These are phyloP conservation scores for Troglohyphantes excavatus DNA, from an alignment of 2,888 invertebrate species.

Conservation along the genomic window DNA sequence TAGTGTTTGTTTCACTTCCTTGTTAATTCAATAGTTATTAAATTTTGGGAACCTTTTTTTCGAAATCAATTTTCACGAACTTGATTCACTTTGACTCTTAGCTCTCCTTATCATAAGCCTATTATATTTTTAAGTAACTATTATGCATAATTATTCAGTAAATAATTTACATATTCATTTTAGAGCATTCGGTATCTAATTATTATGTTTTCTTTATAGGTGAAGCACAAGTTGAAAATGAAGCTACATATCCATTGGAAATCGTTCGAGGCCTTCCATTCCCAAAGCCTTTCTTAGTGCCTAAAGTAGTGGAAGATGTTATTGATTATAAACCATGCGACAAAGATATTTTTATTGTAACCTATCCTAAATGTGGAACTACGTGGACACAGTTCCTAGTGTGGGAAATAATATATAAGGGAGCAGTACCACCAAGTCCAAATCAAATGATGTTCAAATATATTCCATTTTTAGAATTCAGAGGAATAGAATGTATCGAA, in stretches of 20 bases:
- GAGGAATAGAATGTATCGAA: constrained; percentile 32
- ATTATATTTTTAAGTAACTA: background rate
- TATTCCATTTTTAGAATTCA: constrained; percentile 73
- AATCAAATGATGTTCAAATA: constrained; percentile 71
- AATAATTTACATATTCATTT: background rate
- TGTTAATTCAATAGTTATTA: too few species aligned
- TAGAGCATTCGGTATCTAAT: background rate
- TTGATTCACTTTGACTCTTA: too few species aligned
- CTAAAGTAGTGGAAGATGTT: constrained; percentile 6
- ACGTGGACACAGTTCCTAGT: constrained; percentile 78
- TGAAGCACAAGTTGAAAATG: background rate
- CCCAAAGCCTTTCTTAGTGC: constrained; percentile 10
- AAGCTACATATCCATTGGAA: constrained; percentile 29
- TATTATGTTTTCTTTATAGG: constrained; percentile 30
- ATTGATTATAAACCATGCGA: constrained; percentile 52
- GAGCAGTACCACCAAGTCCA: constrained; percentile 65
- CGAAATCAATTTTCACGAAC: too few species aligned
- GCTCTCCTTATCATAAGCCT: too few species aligned
- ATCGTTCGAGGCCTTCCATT: constrained; percentile 40
- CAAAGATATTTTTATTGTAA: constrained; percentile 73
- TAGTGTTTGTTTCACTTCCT: too few species aligned
- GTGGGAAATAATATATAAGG: constrained; percentile 76
- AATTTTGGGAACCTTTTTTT: too few species aligned
- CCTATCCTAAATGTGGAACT: constrained; percentile 79
- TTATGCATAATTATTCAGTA: background rate